phyloP scores from a whole-genome alignment of 2,797 vertebrate genomes.

The Chaetodon trifasciatus region DNA sequence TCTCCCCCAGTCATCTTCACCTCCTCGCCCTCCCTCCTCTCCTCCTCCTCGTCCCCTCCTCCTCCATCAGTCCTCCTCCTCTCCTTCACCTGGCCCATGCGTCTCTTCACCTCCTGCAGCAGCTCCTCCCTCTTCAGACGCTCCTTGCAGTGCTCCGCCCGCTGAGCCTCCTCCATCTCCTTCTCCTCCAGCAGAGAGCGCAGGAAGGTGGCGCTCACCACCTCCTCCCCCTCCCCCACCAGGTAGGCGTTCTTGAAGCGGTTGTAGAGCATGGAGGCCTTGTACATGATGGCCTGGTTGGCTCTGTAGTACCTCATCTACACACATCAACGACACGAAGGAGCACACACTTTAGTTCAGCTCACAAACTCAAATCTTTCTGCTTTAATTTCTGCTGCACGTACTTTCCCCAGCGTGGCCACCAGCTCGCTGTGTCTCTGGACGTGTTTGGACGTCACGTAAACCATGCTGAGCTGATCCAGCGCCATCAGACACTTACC shows the following conservation, averaged over 20 bases:
- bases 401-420: conserved; percentile 92
- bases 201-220: conserved; percentile 92
- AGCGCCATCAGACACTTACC: conserved; percentile 90
- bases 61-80: not conserved
- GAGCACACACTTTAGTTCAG: not conserved
- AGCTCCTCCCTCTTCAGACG: conserved; percentile 68
- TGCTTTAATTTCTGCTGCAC: not conserved
- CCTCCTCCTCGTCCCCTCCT: conserved; percentile 34
- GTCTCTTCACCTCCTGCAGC: conserved; percentile 73
- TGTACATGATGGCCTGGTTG: conserved; percentile 94
- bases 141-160: conserved; percentile 44
- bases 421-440: conserved; percentile 97
- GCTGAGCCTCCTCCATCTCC: conserved; percentile 77
- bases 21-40: conserved; percentile 32
- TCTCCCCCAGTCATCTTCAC: conserved; percentile 61
- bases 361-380: too few species aligned
- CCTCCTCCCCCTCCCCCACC: conserved; percentile 92
- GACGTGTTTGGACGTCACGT: conserved; percentile 93
- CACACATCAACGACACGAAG: conserved; percentile 1
- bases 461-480: conserved; percentile 93
- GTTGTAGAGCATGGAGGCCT: conserved; percentile 97
- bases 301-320: conserved; percentile 93
- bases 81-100: conserved; percentile 59
- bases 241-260: conserved; percentile 97
- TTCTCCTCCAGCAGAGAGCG: conserved; percentile 88